These are phyloP conservation scores for Myopa testacea DNA, from an alignment of 2,888 invertebrate genomes.

Conservation along the genomic window DNA sequence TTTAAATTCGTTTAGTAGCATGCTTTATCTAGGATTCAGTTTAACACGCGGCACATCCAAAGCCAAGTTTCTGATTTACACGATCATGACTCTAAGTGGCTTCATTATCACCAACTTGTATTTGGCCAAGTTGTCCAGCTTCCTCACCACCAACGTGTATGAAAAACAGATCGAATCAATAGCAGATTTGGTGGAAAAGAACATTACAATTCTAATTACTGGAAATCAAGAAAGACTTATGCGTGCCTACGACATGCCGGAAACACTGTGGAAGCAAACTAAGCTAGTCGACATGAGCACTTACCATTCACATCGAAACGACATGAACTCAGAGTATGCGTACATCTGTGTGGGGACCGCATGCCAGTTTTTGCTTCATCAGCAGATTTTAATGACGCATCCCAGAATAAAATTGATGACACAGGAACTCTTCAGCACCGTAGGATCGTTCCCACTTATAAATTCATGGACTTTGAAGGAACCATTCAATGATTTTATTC, in stretches of 20 bases:
- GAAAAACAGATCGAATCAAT: slow-evolving; percentile 32
- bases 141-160: slow-evolving; percentile 31
- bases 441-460: slow-evolving; percentile 8
- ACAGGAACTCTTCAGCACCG: slow-evolving; percentile 42
- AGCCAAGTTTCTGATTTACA: neutral
- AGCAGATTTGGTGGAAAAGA: slow-evolving; percentile 16
- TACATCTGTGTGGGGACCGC: slow-evolving; percentile 42
- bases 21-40: slow-evolving; percentile 28
- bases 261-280: neutral
- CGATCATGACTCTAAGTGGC: slow-evolving; percentile 20
- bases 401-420: slow-evolving; percentile 43
- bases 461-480: slow-evolving; percentile 47
- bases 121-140: slow-evolving; percentile 30
- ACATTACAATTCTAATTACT: slow-evolving; percentile 24
- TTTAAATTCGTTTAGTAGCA: slow-evolving; percentile 16
- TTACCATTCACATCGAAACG: slow-evolving; percentile 30
- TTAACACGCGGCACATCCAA: too few relatives aligned
- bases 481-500: slow-evolving; percentile 40
- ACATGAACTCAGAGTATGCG: slow-evolving; percentile 42
- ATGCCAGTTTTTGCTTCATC: slow-evolving; percentile 49
- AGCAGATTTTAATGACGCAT: slow-evolving; percentile 48
- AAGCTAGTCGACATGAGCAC: too few relatives aligned
- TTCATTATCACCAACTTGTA: slow-evolving; percentile 36
- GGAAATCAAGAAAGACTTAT: neutral
- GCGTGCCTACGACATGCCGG: too few relatives aligned